Base-by-base conservation (phyloP, 2,888 invertebrate species). In the Lochmaea capreae region DNA sequence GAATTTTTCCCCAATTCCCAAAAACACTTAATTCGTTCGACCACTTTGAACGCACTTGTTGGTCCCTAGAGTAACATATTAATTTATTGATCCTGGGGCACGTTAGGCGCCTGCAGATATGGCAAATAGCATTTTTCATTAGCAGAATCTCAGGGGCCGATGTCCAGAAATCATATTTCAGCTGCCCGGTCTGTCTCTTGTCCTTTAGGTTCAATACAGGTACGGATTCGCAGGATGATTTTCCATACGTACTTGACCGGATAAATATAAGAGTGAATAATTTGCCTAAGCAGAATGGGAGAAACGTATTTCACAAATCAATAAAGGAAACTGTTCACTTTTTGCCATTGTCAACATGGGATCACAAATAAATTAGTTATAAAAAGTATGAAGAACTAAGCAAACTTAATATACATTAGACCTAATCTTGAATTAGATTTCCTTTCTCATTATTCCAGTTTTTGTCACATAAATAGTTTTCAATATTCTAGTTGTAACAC, bases 111-210 rank as follows among this genome's bases (percentile, higher is more conserved):
- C 67, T 67, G 67, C 71, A 68, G 68, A 68, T 68, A 76, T 54
- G 72, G 73, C 81, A 82, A 67, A 75, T 49, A 75, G 73, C 81
- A 82, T 85, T 83, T 80, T 84, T 84, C 82, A 84, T 83, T 84
- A 84, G 81, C 83, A 82, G 81, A 84, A 84, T 85, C 84, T 82
- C 80, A 81, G 79, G 81, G 79, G 79, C 61, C 65, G 69, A 57
- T 66, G 70, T 68, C 77, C 67, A 71, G 77, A 75, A 75, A 77
- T 76, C 73, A 73, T 76, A 71, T 72, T 76, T 73, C 65, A 63
- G 58, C 49, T 59, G n/a, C 62, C 42, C 62, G 9, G 18, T 63
- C 62, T 26, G 49, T 42, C 57, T 49, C 65, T 49, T 58, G 66
- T 66, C 68, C 68, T 73, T 69, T n/a, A 54, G 65, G 63, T 73